These are phyloP conservation scores for Glossosoma conforme DNA, from an alignment of 1,140 invertebrate species.

Conservation along the genomic window DNA sequence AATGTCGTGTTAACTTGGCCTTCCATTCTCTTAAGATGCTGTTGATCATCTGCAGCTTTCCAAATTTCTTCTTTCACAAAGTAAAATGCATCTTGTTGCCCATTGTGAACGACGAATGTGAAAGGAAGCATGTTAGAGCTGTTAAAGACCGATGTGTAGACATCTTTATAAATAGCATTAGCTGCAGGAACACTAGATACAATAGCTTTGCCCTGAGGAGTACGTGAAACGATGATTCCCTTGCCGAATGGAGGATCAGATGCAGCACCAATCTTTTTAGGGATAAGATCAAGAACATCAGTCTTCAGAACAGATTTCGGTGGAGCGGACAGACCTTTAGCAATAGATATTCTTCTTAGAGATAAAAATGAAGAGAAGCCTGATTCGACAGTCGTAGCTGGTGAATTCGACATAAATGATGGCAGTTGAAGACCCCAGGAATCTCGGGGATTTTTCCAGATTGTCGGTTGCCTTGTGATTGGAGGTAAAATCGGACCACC, in stretches of 20 bases:
- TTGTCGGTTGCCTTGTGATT: conserved; percentile 53
- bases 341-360: conserved; percentile 67
- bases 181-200: conserved; percentile 82
- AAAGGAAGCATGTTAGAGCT: conserved; percentile 83
- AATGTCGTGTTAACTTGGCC: conserved; percentile 91
- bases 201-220: conserved; percentile 71
- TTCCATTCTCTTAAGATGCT: conserved; percentile 80
- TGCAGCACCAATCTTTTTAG: conserved; percentile 65
- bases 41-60: conserved; percentile 81
- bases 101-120: conserved; percentile 82
- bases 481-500: conserved; percentile 57
- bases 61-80: conserved; percentile 90
- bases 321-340: conserved; percentile 64
- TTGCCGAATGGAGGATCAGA: conserved; percentile 86
- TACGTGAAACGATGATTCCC: conserved; percentile 81
- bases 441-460: conserved; percentile 53
- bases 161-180: conserved; percentile 84
- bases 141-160: conserved; percentile 92
- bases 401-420: conserved; percentile 45
- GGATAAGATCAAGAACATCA: conserved; percentile 65
- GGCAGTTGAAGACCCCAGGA: conserved; percentile 46
- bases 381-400: conserved; percentile 65
- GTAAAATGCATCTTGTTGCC: conserved; percentile 88
- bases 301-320: conserved; percentile 69
- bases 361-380: conserved; percentile 74